A percentile compares a stretch with the other conserved stretches of the same genome.
These are phyloP conservation scores for Butorides virescens DNA, from an alignment of 2,113 vertebrate species.

Conservation along the genomic window DNA sequence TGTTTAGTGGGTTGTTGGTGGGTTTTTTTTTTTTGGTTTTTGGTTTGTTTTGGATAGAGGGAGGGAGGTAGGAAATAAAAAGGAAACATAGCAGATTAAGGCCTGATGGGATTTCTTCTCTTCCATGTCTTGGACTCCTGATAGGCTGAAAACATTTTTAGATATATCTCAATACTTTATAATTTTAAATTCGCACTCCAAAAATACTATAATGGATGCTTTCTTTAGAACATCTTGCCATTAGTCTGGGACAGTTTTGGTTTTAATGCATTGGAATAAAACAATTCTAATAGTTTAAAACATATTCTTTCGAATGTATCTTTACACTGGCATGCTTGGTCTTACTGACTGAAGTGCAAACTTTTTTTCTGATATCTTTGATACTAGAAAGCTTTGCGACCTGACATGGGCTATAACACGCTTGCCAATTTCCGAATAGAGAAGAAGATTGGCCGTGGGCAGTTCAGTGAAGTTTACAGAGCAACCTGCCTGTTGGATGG, in stretches of 20 bases:
- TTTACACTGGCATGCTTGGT: background rate
- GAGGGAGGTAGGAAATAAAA: background rate
- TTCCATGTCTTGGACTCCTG: background rate
- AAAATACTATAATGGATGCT: background rate
- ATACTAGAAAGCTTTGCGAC: conserved; percentile 88
- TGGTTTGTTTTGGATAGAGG: background rate
- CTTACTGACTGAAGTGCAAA: background rate
- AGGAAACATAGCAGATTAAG: background rate
- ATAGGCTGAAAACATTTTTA: background rate
- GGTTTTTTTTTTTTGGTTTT: too few relatives aligned
- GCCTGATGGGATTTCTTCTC: background rate
- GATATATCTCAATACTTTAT: background rate
- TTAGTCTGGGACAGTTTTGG: background rate
- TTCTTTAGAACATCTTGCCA: background rate
- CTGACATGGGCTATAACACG: conserved; percentile 93
- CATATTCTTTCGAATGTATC: background rate
- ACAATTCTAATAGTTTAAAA: background rate
- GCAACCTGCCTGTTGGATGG: conserved; percentile 90
- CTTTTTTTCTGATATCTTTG: conserved; percentile 8
- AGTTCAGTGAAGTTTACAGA: conserved; percentile 98
- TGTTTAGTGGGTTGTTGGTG: background rate
- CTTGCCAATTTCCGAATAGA: conserved; percentile 95
- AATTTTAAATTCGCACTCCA: background rate
- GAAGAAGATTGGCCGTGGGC: conserved; percentile 96
- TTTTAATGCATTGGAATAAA: background rate